Evolutionary conservation across 2,888 invertebrate genomes (phyloP), one percentile per base, ranked within the genome.

Genomic region (Cheilosia pagana): DNA sequence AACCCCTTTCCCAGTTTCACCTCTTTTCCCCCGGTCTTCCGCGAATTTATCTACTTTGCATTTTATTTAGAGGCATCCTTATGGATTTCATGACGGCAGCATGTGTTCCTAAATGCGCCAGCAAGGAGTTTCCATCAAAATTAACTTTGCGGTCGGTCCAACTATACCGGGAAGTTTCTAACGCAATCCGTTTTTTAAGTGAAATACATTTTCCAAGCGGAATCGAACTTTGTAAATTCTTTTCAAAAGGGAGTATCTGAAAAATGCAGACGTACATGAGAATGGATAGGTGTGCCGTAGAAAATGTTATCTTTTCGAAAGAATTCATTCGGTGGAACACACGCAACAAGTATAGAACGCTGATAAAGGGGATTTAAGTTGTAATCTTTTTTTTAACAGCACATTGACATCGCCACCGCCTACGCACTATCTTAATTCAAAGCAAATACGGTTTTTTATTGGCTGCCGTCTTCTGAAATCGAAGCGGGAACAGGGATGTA

Each of bases 41-140:
- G 52, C 52, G 52, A 62, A 52, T 52, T 60, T 50, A 50, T 60
- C 60, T 52, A 60, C 60, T 72, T 60, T 71, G 60, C 71, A 71
- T 71, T 50, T 71, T 31, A 72, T 50, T 71, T 31, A 72, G 53
- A 60, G 62, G 60, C 62, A 62, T 72, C 53, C 43, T 45, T 52
- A 35, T 23, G 63, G 60, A 43, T 10, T 43, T 45, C 31, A 23
- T 52, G 43, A 10, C 41, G 39, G 72, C 53, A 62, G 62, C 72
- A 72, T 43, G 62, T 72, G 72, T 52, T 62, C 16, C 43, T 53
- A 53, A 72, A 62, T 72, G 43, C 53, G 53, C 43, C 21, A 60
- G 41, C 60, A n/a, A 41, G 28, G 28, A 52, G 50, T 60, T 60
- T 71, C 28, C 50, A 52, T 71, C 71, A 60, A 71, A 70, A 71